A percentile compares a stretch with the other conserved stretches of the same genome.
These are phyloP conservation scores for Rhea americana DNA, from an alignment of 2,113 vertebrate species.

Conservation along the genomic window DNA sequence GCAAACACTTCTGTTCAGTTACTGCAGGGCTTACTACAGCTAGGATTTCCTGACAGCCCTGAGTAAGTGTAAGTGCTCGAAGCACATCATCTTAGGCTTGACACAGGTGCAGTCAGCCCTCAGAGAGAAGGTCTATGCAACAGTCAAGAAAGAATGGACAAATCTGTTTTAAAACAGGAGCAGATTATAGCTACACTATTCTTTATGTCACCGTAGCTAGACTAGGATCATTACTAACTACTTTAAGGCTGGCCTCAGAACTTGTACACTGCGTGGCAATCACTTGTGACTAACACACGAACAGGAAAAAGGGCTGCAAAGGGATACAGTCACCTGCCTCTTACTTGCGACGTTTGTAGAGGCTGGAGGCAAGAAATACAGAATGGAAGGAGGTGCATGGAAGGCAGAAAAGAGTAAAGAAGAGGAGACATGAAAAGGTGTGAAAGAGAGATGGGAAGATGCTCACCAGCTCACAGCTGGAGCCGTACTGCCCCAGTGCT, in stretches of 20 bases:
- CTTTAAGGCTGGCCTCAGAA: accelerated
- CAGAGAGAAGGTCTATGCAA: too few relatives aligned
- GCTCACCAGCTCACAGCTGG: neutral
- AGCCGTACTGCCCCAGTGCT: neutral
- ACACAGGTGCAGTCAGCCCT: too few relatives aligned
- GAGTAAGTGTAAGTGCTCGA: neutral
- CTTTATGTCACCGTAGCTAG: too few relatives aligned
- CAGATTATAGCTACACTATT: too few relatives aligned
- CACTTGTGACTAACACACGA: neutral
- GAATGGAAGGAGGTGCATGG: neutral
- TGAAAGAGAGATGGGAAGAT: neutral
- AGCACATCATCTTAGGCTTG: too few relatives aligned
- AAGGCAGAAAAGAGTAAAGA: neutral
- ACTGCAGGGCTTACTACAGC: neutral
- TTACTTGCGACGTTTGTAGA: neutral
- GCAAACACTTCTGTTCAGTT: neutral
- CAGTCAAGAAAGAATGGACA: too few relatives aligned
- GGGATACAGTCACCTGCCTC: neutral
- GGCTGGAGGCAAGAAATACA: neutral
- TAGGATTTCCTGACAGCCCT: neutral
- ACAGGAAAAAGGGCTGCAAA: neutral
- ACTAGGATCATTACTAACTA: neutral
- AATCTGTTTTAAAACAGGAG: neutral
- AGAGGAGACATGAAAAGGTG: neutral
- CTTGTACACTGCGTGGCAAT: accelerated